phyloP scores from a whole-genome alignment of 2,797 vertebrate genomes.

The Meriones psammophilus region DNA sequence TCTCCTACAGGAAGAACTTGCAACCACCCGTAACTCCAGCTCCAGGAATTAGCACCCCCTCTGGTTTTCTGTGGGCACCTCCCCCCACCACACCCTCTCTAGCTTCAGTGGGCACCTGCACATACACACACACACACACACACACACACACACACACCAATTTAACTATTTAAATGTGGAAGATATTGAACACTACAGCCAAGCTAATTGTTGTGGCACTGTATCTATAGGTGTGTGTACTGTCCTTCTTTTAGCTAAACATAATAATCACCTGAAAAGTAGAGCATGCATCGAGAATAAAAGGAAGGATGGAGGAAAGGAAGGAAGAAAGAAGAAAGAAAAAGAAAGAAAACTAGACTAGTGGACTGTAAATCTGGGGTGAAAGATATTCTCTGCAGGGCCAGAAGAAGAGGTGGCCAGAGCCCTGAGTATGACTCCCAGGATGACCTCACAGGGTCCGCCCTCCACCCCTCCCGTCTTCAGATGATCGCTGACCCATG shows the following conservation, averaged over 20 bases:
- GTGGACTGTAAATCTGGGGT: neutral
- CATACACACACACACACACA: neutral
- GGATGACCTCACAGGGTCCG: neutral
- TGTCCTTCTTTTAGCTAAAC: constrained; percentile 22
- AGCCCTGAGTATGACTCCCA: neutral
- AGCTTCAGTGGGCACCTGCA: no score
- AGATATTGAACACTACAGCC: constrained; percentile 10
- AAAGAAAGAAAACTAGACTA: neutral
- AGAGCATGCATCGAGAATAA: neutral
- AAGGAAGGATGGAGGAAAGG: no score
- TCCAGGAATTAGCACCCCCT: neutral
- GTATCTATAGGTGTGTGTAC: neutral
- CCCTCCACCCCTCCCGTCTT: neutral
- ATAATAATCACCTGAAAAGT: neutral
- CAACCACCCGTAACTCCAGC: neutral
- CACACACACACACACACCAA: neutral
- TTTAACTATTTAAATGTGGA: neutral
- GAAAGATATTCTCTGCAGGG: neutral
- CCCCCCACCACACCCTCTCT: no score
- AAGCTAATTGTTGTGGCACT: neutral
- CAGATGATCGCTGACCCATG: neutral
- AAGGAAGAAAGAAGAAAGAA: accelerated
- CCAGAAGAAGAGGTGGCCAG: neutral
- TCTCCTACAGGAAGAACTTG: neutral
- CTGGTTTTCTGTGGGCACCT: neutral